Percentiles rank a stretch among this genome's conserved stretches.
Conservation (phyloP, 2,888 invertebrate species). For the Capitulum mitella region DNA sequence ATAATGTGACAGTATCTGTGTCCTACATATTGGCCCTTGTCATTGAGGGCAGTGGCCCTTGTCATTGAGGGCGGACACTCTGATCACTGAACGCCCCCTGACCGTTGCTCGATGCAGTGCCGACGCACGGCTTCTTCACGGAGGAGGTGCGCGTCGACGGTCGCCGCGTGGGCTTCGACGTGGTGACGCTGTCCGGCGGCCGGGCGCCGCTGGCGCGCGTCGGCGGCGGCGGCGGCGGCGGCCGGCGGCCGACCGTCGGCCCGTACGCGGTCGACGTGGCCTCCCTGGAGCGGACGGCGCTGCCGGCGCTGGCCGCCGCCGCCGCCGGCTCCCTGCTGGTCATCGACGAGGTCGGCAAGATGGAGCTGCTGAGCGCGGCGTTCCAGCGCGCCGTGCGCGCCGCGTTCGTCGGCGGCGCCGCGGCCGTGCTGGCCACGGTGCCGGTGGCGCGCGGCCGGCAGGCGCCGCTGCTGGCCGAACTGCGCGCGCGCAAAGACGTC, state of each 20-base stretch:
- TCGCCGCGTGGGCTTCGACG: slow-evolving; percentile 25
- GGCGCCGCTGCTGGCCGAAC: neutral
- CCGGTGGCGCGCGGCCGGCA: neutral
- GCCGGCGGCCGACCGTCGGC: neutral
- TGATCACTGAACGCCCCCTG: too few relatives aligned
- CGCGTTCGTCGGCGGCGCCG: neutral
- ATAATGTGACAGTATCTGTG: too few relatives aligned
- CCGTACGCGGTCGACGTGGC: slow-evolving; percentile 26
- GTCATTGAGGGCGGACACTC: too few relatives aligned
- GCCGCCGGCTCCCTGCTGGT: neutral
- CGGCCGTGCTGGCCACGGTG: neutral
- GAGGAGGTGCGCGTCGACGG: slow-evolving; percentile 23
- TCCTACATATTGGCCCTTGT: too few relatives aligned
- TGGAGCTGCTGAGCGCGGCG: slow-evolving; percentile 25
- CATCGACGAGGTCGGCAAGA: slow-evolving; percentile 27
- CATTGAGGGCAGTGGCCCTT: too few relatives aligned
- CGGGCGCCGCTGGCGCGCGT: slow-evolving; percentile 21
- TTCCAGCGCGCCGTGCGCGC: slow-evolving; percentile 17
- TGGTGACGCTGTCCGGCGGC: slow-evolving; percentile 12
- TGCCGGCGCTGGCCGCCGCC: neutral
- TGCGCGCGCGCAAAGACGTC: neutral
- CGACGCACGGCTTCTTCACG: slow-evolving; percentile 22
- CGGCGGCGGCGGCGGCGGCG: neutral
- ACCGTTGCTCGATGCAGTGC: too few relatives aligned
- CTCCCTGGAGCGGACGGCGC: slow-evolving; percentile 9